phyloP scores from a whole-genome alignment of 2,888 invertebrate genomes.

The Thecocarcelia acutangulata region DNA sequence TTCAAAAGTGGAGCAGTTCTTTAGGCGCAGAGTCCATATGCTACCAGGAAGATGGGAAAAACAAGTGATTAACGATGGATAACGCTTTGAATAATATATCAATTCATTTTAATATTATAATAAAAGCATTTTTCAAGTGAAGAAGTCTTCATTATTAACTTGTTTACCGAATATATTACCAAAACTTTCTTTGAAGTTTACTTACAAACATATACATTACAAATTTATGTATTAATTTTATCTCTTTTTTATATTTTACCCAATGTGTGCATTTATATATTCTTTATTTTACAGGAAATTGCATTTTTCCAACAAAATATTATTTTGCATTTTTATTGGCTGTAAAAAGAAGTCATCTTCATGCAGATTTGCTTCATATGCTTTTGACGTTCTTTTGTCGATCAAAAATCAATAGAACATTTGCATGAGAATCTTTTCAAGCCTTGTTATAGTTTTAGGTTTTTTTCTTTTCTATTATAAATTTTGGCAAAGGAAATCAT shows the following conservation, averaged over 20 bases:
- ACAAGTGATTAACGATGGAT: too few relatives aligned
- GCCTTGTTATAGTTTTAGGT: constrained; percentile 1
- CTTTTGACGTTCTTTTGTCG: constrained; percentile 30
- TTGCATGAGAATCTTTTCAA: constrained; percentile 26
- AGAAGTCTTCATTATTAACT: too few relatives aligned
- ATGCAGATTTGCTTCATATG: constrained; percentile 33
- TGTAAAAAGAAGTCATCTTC: constrained; percentile 27
- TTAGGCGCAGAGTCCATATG: too few relatives aligned
- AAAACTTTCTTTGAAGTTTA: neutral
- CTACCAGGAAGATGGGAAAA: too few relatives aligned
- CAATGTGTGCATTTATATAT: constrained; percentile 27
- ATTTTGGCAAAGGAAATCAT: constrained; percentile 29
- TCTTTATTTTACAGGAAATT: constrained; percentile 48
- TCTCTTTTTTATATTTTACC: neutral
- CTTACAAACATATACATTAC: neutral
- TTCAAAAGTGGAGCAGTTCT: too few relatives aligned
- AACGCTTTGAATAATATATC: too few relatives aligned
- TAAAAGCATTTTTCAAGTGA: too few relatives aligned
- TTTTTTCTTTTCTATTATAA: constrained; percentile 1
- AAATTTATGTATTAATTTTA: constrained; percentile 19
- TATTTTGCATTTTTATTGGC: constrained; percentile 60
- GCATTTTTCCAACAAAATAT: constrained; percentile 39
- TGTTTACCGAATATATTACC: too few relatives aligned
- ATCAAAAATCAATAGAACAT: constrained; percentile 47
- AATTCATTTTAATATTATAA: too few relatives aligned